phyloP scores from a whole-genome alignment of 2,113 vertebrate genomes.

The Gavia stellata region DNA sequence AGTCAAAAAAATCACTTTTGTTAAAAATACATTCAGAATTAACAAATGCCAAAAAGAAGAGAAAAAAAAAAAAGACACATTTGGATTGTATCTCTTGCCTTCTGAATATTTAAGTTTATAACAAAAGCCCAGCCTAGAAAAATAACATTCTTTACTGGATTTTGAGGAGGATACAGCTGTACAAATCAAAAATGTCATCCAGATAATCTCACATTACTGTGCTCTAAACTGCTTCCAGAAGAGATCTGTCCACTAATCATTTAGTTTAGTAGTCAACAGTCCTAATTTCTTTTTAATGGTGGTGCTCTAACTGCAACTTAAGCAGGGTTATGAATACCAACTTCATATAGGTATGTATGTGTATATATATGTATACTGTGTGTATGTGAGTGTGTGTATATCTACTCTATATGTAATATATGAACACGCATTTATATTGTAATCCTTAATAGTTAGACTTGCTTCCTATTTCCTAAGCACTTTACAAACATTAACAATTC shows the following conservation, averaged over 20 bases:
- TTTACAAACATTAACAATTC: conserved; percentile 27
- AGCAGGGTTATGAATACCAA: conserved; percentile 47
- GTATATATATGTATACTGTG: conserved; percentile 26
- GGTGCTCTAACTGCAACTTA: conserved; percentile 60
- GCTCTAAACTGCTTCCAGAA: conserved; percentile 66
- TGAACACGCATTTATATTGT: not conserved
- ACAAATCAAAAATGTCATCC: conserved; percentile 73
- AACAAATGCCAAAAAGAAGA: conserved; percentile 74
- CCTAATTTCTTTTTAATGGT: conserved; percentile 50
- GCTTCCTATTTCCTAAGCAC: conserved; percentile 45
- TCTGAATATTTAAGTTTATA: conserved; percentile 79
- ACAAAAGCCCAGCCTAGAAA: conserved; percentile 83
- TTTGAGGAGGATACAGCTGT: conserved; percentile 78
- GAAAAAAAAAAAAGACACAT: conserved; percentile 60
- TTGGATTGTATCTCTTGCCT: conserved; percentile 77
- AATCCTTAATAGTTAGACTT: not conserved
- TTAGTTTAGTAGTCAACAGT: conserved; percentile 70
- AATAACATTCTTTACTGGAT: conserved; percentile 82
- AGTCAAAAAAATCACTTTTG: conserved; percentile 81
- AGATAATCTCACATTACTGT: conserved; percentile 74
- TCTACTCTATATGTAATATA: conserved; percentile 24
- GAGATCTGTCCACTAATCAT: conserved; percentile 54
- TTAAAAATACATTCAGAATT: conserved; percentile 86
- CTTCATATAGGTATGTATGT: not conserved
- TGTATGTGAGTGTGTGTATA: conserved; percentile 24